Evolutionary conservation across 2,797 vertebrate genomes (phyloP), one percentile per base, ranked within the genome.

Genomic region (Poecilia wingei): DNA sequence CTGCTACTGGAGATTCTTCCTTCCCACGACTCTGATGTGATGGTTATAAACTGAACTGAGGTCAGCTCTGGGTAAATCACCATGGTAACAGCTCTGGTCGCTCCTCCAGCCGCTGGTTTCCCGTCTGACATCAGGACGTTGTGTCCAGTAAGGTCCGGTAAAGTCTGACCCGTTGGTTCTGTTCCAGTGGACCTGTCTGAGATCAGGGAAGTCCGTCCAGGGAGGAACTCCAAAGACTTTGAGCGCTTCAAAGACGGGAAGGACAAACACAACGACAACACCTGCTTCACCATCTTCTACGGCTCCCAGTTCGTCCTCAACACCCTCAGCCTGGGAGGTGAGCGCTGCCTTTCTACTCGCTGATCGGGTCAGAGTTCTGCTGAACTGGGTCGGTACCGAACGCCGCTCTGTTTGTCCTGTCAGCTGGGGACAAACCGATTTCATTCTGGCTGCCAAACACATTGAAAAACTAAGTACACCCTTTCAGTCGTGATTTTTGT

Each of bases 211-310:
- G 93, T 99, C 46, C 97, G 98, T 0, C 95, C 95, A 0, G 98
- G 98, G 36, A 97, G 96, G 88, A 98, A 97, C 94, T 96, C 97
- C 36, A 99, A 97, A 83, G 98, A 99, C 86, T 99, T 99, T 77
- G 98, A 99, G 72, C 97, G 98, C 0, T 97, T 96, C n/a, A 98
- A 96, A 89, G 96, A 96, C 20, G 92, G 87, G 45, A 96, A 95
- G 31, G 94, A 96, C 86, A 95, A 94, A 83, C 93, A 94, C 41
- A 77, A 91, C 0, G 94, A 96, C 31, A 92, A 79, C 10, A 95
- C 93, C 82, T 99, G 98, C 90, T 98, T 99, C 86, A 97, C 97
- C 10, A 92, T 99, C 90, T 96, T 98, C 83, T 99, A 98, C 0
- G 98, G 98, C 72, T 96, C 96, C 14, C 97, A 97, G 89, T 99